phyloP scores from a whole-genome alignment of 2,113 vertebrate genomes.

The Nettapus auritus region DNA sequence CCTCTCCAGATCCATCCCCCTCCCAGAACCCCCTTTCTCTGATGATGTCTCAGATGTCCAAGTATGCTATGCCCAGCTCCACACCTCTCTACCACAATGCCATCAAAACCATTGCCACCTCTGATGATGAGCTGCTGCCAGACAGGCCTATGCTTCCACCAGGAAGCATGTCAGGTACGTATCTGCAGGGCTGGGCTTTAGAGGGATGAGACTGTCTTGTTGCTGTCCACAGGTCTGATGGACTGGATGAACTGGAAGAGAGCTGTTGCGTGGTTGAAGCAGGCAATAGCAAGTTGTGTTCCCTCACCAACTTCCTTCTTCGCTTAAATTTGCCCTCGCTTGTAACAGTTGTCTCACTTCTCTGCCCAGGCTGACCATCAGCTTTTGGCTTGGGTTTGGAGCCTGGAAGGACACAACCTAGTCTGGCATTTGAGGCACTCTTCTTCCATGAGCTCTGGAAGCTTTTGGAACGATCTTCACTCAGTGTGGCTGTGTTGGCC shows the following conservation, averaged over 20 bases:
- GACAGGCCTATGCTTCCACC: constrained; percentile 91
- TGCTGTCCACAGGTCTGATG: background rate
- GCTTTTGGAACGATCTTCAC: background rate
- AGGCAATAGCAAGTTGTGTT: background rate
- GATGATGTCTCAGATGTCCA: constrained; percentile 99
- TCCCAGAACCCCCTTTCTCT: constrained; percentile 95
- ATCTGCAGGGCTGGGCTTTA: background rate
- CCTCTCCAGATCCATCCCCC: constrained; percentile 87
- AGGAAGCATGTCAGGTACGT: constrained; percentile 86
- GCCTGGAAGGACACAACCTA: background rate
- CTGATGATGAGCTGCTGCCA: constrained; percentile 92
- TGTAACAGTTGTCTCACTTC: background rate
- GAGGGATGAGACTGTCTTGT: background rate
- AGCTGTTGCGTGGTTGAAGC: background rate
- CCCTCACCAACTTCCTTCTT: background rate
- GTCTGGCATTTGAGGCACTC: background rate
- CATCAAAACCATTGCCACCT: constrained; percentile 98
- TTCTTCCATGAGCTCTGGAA: background rate
- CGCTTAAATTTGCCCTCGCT: background rate
- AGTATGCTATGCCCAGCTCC: constrained; percentile 97
- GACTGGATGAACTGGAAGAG: background rate
- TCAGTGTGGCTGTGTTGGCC: fast-evolving
- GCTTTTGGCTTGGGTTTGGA: background rate
- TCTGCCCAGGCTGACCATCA: background rate
- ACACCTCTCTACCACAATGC: constrained; percentile 98